Conservation (phyloP, 2,113 vertebrate genomes). For the Pipra filicauda region DNA sequence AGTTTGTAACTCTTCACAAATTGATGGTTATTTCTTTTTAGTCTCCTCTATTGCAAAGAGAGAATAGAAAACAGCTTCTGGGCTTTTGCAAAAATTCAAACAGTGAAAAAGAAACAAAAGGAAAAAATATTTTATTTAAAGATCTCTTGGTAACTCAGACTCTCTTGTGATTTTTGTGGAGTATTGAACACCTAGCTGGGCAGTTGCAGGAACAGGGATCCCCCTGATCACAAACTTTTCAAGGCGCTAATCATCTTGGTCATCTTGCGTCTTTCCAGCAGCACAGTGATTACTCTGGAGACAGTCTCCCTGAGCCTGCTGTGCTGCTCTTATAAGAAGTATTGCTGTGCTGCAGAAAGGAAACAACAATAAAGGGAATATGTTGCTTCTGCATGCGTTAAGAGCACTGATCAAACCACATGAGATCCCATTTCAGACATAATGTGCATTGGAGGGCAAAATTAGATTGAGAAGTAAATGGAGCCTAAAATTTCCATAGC, state of each 20-base stretch:
- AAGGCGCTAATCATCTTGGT: neutral
- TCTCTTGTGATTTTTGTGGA: rapidly evolving
- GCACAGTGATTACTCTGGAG: slow-evolving; percentile 19
- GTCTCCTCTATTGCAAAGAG: neutral
- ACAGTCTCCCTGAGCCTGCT: slow-evolving; percentile 57
- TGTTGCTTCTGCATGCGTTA: slow-evolving; percentile 75
- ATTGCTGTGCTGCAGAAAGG: slow-evolving; percentile 54
- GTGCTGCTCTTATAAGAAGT: slow-evolving; percentile 68
- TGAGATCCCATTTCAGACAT: slow-evolving; percentile 83
- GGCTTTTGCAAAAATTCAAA: neutral
- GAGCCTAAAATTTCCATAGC: slow-evolving; percentile 86
- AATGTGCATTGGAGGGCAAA: slow-evolving; percentile 87
- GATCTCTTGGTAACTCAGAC: neutral
- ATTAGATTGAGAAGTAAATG: slow-evolving; percentile 89
- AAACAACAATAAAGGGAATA: slow-evolving; percentile 69
- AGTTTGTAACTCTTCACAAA: neutral
- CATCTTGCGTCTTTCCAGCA: neutral
- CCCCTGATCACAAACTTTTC: neutral
- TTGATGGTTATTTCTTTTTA: neutral
- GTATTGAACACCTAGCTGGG: neutral
- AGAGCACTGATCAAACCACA: slow-evolving; percentile 79
- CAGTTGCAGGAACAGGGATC: neutral
- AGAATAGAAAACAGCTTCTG: neutral
- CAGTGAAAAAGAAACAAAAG: neutral
- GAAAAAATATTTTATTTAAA: neutral